Percentiles rank a stretch among this genome's conserved stretches.
These are phyloP conservation scores for Macropodus opercularis DNA, from an alignment of 2,797 vertebrate genomes.

Conservation along the genomic window DNA sequence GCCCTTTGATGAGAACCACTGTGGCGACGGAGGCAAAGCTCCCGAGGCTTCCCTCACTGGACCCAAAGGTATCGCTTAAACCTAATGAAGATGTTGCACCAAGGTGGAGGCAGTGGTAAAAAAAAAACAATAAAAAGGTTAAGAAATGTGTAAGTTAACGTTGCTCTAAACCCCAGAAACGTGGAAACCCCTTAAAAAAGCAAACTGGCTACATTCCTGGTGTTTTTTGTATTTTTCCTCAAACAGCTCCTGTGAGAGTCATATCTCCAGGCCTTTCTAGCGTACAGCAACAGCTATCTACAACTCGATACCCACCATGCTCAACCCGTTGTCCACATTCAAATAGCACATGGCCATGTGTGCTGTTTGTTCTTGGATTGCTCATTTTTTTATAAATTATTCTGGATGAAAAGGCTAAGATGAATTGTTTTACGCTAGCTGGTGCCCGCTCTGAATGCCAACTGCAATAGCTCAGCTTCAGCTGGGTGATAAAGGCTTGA, in stretches of 20 bases:
- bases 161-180: constrained; percentile 15
- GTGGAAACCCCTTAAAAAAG: no score
- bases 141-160: no score
- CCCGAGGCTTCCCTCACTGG: constrained; percentile 94
- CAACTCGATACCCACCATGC: constrained; percentile 6
- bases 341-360: constrained; percentile 27
- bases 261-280: constrained; percentile 21
- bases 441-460: constrained; percentile 64
- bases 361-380: constrained; percentile 50
- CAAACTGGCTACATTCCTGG: no score
- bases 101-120: constrained; percentile 33
- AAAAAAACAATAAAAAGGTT: no score
- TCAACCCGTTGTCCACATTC: constrained; percentile 48
- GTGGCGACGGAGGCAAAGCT: constrained; percentile 95
- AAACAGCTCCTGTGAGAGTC: constrained; percentile 13
- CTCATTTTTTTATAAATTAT: constrained; percentile 56
- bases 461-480: constrained; percentile 64
- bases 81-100: constrained; percentile 51
- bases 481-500: constrained; percentile 70
- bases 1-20: constrained; percentile 95
- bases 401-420: constrained; percentile 60
- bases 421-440: constrained; percentile 63
- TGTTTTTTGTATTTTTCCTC: neutral
- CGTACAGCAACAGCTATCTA: constrained; percentile 11
- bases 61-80: constrained; percentile 90